Evolutionary conservation across 2,888 invertebrate species (phyloP).

Genomic region (Leptogaster cylindrica): DNA sequence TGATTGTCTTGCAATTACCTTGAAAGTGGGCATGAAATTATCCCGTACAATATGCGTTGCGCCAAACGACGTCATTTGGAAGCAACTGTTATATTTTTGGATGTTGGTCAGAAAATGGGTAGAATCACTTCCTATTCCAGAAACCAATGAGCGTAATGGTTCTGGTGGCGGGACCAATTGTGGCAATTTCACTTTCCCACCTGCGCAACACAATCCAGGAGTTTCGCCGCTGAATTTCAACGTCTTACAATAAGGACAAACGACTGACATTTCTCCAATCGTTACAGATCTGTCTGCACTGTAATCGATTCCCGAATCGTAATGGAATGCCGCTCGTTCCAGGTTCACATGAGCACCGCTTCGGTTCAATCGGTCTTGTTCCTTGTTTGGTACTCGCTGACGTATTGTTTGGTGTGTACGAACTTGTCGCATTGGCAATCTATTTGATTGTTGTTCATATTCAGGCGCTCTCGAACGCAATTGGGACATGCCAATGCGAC

Average conservation of each 20-base stretch:
- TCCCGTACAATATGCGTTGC: slow-evolving; percentile 42
- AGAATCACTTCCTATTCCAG: slow-evolving; percentile 30
- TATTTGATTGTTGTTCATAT: slow-evolving; percentile 18
- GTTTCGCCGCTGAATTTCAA: slow-evolving; percentile 36
- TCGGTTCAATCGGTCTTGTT: slow-evolving; percentile 24
- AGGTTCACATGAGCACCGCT: slow-evolving; percentile 37
- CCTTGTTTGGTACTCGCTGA: slow-evolving; percentile 32
- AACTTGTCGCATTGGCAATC: slow-evolving; percentile 36
- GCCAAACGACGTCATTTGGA: slow-evolving; percentile 40
- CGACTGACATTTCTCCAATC: slow-evolving; percentile 46
- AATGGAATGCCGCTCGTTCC: slow-evolving; percentile 47
- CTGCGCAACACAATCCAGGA: slow-evolving; percentile 36
- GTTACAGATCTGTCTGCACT: slow-evolving; percentile 45
- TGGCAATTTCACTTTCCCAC: slow-evolving; percentile 46
- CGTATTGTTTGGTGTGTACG: slow-evolving; percentile 38
- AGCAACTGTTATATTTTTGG: slow-evolving; percentile 40
- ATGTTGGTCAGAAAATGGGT: slow-evolving; percentile 38
- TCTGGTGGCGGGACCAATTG: slow-evolving; percentile 43
- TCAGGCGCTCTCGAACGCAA: slow-evolving; percentile 21
- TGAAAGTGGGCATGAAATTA: slow-evolving; percentile 41
- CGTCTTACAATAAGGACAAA: slow-evolving; percentile 44
- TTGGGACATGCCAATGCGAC: no score
- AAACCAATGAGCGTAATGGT: slow-evolving; percentile 42
- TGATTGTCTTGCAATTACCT: no score
- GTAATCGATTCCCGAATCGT: slow-evolving; percentile 49